Evolutionary conservation across 2,888 invertebrate species (phyloP).

Genomic region (Gnatocerus cornutus): DNA sequence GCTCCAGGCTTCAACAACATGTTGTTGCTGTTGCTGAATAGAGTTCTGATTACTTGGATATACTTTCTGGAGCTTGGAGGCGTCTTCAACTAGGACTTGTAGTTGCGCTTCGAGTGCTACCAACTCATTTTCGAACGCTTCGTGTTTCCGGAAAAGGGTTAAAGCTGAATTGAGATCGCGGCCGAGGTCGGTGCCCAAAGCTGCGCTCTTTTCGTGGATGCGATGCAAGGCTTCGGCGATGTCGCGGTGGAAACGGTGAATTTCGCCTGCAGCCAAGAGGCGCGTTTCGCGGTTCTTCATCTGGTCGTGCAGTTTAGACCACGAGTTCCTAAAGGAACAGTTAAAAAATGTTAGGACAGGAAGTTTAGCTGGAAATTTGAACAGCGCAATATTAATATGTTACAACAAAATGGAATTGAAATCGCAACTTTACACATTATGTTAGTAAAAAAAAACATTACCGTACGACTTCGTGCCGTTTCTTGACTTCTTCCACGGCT

Average conservation of each 20-base stretch:
- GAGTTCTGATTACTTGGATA: constrained; percentile 95
- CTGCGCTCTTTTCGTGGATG: constrained; percentile 92
- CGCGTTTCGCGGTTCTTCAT: constrained; percentile 90
- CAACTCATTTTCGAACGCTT: constrained; percentile 94
- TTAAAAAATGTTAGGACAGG: constrained; percentile 3
- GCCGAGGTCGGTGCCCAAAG: constrained; percentile 85
- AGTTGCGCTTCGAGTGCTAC: constrained; percentile 93
- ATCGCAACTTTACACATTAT: too few species aligned
- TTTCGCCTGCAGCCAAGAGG: constrained; percentile 95
- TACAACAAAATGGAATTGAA: too few species aligned
- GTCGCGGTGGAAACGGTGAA: constrained; percentile 97
- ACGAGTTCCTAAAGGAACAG: constrained; percentile 77
- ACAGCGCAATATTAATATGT: background rate
- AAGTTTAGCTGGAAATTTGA: too few species aligned
- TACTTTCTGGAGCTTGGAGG: constrained; percentile 86
- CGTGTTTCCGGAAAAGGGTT: constrained; percentile 88
- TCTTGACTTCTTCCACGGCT: constrained; percentile 72
- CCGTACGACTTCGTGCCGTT: constrained; percentile 72
- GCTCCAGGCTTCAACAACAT: constrained; percentile 91
- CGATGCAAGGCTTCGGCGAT: constrained; percentile 92
- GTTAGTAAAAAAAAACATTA: constrained; percentile 59
- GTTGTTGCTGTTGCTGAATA: constrained; percentile 89
- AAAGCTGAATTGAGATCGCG: constrained; percentile 91
- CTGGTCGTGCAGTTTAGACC: constrained; percentile 91
- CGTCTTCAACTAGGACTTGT: constrained; percentile 93